Base-by-base conservation (phyloP, 1,140 invertebrate genomes). In the Rhagoletis pomonella region DNA sequence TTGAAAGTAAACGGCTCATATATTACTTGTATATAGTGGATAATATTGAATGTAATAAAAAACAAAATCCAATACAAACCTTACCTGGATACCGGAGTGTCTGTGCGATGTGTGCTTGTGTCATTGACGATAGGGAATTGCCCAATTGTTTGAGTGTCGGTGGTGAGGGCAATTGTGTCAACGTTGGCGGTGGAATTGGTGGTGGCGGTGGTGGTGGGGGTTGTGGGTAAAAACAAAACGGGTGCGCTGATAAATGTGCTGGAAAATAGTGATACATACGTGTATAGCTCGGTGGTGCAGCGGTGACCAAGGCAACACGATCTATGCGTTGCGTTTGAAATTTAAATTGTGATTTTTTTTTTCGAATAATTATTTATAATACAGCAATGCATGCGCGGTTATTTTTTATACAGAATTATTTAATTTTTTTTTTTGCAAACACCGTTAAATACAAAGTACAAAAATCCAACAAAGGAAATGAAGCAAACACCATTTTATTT, bases 251-350 rank as follows among this genome's bases (percentile, higher is more conserved):
- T 91, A 93, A 89, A 89, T 93, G 92, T 93, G 92, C 92, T 93
- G 92, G 92, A 93, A 93, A 94, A 93, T 93, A 93, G 91, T 93
- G 94, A 91, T 94, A 94, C 90, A 94, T 93, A 91, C 94, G 92
- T 91, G 93, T 94, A 93, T 94, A 94, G 92, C 94, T 94, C 88
- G 94, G 93, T 89, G 94, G 94, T 89, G 93, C 93, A 88, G 93
- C 93, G 87, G 93, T 92, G 90, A 93, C 93, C 89, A 93, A 89
- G 86, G 92, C 93, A 91, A 93, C 92, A 89, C 92, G 91, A 94
- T 94, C 94, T 88, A 84, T 55, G 69, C 62, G 59, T 86, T 86
- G 55, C 62, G n/a, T 62, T 47, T 50, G 1, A 29, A 29, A 29
- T 69, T 44, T 29, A 44, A 62, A 64, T 44, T 44, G 64, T 64